These are phyloP conservation scores for Sussaba pulchella DNA, from an alignment of 2,888 invertebrate species.

Conservation along the genomic window DNA sequence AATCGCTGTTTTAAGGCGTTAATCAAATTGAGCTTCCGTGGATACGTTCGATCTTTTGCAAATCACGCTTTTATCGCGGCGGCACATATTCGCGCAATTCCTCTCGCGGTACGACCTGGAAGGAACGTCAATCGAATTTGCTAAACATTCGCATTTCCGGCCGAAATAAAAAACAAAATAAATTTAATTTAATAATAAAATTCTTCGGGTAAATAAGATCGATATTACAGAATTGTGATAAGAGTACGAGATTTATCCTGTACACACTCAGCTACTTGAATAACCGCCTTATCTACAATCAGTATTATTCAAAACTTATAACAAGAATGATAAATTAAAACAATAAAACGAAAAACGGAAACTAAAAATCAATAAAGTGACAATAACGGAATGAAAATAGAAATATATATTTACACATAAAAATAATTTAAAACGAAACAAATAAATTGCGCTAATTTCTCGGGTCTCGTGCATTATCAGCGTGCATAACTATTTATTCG, in stretches of 20 bases:
- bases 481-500: slow-evolving; percentile 41
- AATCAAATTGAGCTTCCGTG: slow-evolving; percentile 28
- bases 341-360: slow-evolving; percentile 23
- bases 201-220: slow-evolving; percentile 1
- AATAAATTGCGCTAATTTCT: slow-evolving; percentile 50
- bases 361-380: slow-evolving; percentile 16
- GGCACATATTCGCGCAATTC: slow-evolving; percentile 8
- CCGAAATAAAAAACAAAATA: background rate
- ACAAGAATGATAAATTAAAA: slow-evolving; percentile 11
- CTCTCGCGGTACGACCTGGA: no score
- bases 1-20: slow-evolving; percentile 18
- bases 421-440: no score
- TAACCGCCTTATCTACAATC: slow-evolving; percentile 65
- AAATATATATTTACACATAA: slow-evolving; percentile 38
- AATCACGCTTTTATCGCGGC: slow-evolving; percentile 29
- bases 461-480: slow-evolving; percentile 45
- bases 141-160: slow-evolving; percentile 10
- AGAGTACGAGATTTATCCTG: slow-evolving; percentile 48
- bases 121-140: no score
- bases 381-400: slow-evolving; percentile 41
- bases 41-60: slow-evolving; percentile 20
- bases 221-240: slow-evolving; percentile 47
- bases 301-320: slow-evolving; percentile 55
- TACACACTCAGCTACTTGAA: slow-evolving; percentile 60
- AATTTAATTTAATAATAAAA: background rate